These are phyloP conservation scores for Sphenopsis melanotis DNA, from an alignment of 2,797 vertebrate genomes.

Conservation along the genomic window DNA sequence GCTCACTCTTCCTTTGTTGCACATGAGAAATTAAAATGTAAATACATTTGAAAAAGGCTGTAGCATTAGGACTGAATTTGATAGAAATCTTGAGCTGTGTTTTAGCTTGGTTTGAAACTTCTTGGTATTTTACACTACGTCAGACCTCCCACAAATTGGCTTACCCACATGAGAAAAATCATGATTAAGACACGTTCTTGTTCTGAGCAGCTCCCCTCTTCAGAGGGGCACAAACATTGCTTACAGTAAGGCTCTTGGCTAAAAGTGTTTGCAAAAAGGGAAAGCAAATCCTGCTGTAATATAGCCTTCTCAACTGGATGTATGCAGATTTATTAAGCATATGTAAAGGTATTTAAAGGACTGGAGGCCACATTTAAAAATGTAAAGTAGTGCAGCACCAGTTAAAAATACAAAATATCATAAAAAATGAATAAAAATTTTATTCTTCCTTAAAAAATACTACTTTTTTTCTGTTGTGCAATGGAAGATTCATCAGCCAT, in stretches of 20 bases:
- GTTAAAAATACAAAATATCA: neutral
- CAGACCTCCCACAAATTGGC: constrained; percentile 25
- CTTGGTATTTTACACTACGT: neutral
- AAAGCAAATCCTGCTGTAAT: constrained; percentile 8
- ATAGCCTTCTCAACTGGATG: neutral
- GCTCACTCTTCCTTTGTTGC: neutral
- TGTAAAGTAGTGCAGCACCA: neutral
- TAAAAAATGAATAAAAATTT: neutral
- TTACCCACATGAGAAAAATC: constrained; percentile 20
- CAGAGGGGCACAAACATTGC: neutral
- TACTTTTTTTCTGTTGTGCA: neutral
- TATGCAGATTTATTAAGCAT: neutral
- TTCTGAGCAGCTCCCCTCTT: neutral
- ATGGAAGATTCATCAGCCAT: neutral
- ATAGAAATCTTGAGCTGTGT: neutral
- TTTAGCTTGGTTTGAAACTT: neutral
- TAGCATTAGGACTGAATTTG: neutral
- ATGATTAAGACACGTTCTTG: constrained; percentile 5
- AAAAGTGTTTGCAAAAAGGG: neutral
- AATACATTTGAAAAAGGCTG: neutral
- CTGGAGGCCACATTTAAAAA: neutral
- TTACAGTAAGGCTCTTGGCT: constrained; percentile 22
- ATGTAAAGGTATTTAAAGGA: neutral
- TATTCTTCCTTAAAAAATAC: neutral
- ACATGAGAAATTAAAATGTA: neutral